Evolutionary conservation across 2,113 vertebrate genomes (phyloP).

Genomic region (Lepus europaeus): DNA sequence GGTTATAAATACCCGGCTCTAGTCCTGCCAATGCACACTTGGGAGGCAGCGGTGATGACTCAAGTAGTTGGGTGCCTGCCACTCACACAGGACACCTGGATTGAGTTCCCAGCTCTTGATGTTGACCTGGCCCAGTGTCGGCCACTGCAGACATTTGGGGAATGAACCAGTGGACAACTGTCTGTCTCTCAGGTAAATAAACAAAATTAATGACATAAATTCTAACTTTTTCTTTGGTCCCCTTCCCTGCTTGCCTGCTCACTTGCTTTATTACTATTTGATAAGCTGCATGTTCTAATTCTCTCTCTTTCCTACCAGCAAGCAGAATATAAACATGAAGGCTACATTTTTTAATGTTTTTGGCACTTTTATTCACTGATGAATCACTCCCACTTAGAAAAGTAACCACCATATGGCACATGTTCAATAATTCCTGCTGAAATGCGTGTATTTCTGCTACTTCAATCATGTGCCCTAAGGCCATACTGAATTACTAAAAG

Average conservation of each 20-base stretch:
- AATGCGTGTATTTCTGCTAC: not conserved
- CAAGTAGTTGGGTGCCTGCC: too few species aligned
- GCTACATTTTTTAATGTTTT: not conserved
- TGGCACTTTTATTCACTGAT: not conserved
- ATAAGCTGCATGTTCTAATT: not conserved
- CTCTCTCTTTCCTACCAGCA: not conserved
- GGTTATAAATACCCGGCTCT: too few species aligned
- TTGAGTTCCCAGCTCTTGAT: too few species aligned
- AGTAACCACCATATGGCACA: not conserved
- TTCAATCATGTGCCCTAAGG: not conserved
- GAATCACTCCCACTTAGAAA: not conserved
- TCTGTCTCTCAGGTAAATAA: too few species aligned
- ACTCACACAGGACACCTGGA: too few species aligned
- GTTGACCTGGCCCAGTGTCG: too few species aligned
- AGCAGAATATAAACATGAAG: slow-evolving; percentile 7
- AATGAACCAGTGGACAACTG: too few species aligned
- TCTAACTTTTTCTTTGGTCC: not conserved
- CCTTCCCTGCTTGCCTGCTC: not conserved
- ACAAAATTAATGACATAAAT: too few species aligned
- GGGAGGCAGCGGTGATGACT: too few species aligned
- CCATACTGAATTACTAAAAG: not conserved
- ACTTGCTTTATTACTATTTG: not conserved
- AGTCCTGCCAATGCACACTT: too few species aligned
- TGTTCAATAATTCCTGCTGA: not conserved
- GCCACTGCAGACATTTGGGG: too few species aligned